phyloP scores from a whole-genome alignment of 2,888 invertebrate genomes.

The Melangyna quadrimaculata region DNA sequence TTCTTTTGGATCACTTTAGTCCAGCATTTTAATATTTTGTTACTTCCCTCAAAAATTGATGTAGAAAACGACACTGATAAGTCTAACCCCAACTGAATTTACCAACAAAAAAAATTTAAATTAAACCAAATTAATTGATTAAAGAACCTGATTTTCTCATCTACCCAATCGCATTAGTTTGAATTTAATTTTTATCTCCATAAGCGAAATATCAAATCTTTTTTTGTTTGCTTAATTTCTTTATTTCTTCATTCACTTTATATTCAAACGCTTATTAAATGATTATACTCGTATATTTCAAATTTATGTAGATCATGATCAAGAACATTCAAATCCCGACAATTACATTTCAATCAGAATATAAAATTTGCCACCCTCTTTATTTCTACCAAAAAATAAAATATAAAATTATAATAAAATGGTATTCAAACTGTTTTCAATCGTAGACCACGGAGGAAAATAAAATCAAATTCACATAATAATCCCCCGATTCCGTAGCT shows the following conservation, averaged over 20 bases:
- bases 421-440: slow-evolving; percentile 13
- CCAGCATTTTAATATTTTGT: no score
- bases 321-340: slow-evolving; percentile 29
- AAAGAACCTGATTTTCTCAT: not conserved
- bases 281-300: slow-evolving; percentile 10
- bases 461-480: slow-evolving; percentile 60
- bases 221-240: no score
- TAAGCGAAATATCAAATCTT: not conserved
- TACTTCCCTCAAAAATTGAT: no score
- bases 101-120: not conserved
- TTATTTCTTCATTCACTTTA: not conserved
- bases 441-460: slow-evolving; percentile 24
- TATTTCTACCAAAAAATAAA: not conserved
- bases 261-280: slow-evolving; percentile 12
- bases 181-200: not conserved
- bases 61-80: no score
- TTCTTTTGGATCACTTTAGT: no score
- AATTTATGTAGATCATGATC: slow-evolving; percentile 26
- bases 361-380: slow-evolving; percentile 6
- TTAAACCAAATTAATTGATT: not conserved
- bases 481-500: slow-evolving; percentile 44
- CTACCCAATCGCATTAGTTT: not conserved
- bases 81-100: no score
- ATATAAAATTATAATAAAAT: slow-evolving; percentile 7
- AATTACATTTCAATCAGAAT: slow-evolving; percentile 60